Conservation (phyloP, 1,140 invertebrate genomes). For the Anastrepha ludens region DNA sequence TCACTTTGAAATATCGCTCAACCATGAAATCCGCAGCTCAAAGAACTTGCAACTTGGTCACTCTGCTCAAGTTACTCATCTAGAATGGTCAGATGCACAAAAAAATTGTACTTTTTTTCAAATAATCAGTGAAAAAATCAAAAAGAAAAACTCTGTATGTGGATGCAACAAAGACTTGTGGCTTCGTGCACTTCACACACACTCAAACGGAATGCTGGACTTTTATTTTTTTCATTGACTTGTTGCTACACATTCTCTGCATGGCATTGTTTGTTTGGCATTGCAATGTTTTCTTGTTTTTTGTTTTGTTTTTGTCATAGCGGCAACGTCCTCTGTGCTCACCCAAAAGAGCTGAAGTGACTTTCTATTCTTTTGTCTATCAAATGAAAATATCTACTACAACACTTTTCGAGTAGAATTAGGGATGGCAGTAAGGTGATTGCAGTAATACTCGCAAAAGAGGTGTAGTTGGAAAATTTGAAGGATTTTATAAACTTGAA, state of each 20-base stretch:
- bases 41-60: constrained; percentile 24
- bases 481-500: neutral
- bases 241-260: constrained; percentile 33
- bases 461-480: neutral
- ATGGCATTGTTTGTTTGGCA: constrained; percentile 32
- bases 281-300: constrained; percentile 6
- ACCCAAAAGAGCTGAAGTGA: constrained; percentile 32
- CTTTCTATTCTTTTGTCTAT: constrained; percentile 50
- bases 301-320: constrained; percentile 1
- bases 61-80: constrained; percentile 18
- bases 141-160: neutral
- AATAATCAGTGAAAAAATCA: neutral
- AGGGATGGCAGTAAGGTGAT: neutral
- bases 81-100: neutral
- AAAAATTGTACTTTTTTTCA: neutral
- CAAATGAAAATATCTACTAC: constrained; percentile 45
- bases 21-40: neutral
- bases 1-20: neutral
- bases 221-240: neutral
- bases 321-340: constrained; percentile 44
- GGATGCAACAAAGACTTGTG: neutral
- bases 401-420: neutral
- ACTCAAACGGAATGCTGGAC: neutral
- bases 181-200: neutral
- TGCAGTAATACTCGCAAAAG: neutral